These are phyloP conservation scores for Apotomis betuletana DNA, from an alignment of 2,888 invertebrate genomes.

Conservation along the genomic window DNA sequence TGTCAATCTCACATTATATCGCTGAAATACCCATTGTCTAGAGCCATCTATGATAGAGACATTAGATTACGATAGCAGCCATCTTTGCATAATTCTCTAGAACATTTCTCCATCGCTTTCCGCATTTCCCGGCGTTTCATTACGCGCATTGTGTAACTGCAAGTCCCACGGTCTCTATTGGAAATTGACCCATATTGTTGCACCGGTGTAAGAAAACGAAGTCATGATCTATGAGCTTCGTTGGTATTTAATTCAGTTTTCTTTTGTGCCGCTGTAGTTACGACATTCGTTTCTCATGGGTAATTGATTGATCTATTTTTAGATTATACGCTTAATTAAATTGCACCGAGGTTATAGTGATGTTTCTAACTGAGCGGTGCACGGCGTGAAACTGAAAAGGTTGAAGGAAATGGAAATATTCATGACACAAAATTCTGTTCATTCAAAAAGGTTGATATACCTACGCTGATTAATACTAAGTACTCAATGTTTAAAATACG, in stretches of 20 bases:
- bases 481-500: too few species aligned
- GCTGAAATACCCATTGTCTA: not conserved
- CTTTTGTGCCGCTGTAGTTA: not conserved
- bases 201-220: not conserved
- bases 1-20: not conserved
- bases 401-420: too few species aligned
- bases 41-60: slow-evolving; percentile 11
- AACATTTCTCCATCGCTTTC: slow-evolving; percentile 41
- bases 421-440: too few species aligned
- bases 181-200: slow-evolving; percentile 53
- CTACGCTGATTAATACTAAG: too few species aligned
- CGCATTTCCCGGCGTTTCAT: slow-evolving; percentile 34
- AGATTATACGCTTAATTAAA: slow-evolving; percentile 1
- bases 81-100: slow-evolving; percentile 22
- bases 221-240: not conserved
- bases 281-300: not conserved
- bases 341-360: not conserved
- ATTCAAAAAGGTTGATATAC: too few species aligned
- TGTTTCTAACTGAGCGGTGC: not conserved
- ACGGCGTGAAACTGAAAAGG: too few species aligned
- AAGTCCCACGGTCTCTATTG: slow-evolving; percentile 54
- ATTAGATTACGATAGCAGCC: slow-evolving; percentile 3
- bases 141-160: slow-evolving; percentile 37
- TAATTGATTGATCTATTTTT: slow-evolving; percentile 12
- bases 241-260: not conserved